Percentiles rank a stretch among this genome's conserved stretches.
These are phyloP conservation scores for Lithophane socia DNA, from an alignment of 2,888 invertebrate genomes.

Conservation along the genomic window DNA sequence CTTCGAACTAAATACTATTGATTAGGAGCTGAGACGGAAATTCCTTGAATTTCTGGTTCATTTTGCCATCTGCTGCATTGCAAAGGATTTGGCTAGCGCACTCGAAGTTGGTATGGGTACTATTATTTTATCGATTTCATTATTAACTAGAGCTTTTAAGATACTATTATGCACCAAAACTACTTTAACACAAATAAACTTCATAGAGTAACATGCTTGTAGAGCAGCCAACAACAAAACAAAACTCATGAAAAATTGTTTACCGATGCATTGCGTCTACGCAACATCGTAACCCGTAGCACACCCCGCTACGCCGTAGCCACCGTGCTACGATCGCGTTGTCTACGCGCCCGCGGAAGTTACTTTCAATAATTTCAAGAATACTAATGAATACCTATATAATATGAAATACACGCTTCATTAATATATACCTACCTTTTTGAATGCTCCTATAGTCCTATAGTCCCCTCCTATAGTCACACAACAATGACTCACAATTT, in stretches of 20 bases:
- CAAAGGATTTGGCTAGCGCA: slow-evolving; percentile 34
- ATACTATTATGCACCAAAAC: neutral
- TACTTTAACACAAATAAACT: neutral
- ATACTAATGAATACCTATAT: neutral
- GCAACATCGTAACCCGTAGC: neutral
- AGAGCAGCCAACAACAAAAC: neutral
- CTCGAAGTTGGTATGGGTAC: neutral
- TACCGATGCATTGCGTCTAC: slow-evolving; percentile 5
- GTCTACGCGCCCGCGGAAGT: neutral
- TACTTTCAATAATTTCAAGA: neutral
- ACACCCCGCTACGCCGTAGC: slow-evolving; percentile 29
- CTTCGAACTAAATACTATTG: slow-evolving; percentile 46
- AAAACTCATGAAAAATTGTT: neutral
- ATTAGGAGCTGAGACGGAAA: slow-evolving; percentile 36
- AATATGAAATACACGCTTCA: neutral
- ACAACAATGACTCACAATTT: neutral
- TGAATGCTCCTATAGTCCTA: too few relatives aligned
- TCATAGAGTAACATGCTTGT: too few relatives aligned
- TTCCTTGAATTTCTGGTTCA: slow-evolving; percentile 52
- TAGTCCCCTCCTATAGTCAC: neutral
- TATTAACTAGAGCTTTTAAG: slow-evolving; percentile 12
- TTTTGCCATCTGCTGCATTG: slow-evolving; percentile 58
- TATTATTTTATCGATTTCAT: slow-evolving; percentile 2
- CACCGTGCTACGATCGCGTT: neutral
- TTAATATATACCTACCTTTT: neutral